Conservation (phyloP, 2,888 invertebrate genomes). For the Diarsia brunnea region DNA sequence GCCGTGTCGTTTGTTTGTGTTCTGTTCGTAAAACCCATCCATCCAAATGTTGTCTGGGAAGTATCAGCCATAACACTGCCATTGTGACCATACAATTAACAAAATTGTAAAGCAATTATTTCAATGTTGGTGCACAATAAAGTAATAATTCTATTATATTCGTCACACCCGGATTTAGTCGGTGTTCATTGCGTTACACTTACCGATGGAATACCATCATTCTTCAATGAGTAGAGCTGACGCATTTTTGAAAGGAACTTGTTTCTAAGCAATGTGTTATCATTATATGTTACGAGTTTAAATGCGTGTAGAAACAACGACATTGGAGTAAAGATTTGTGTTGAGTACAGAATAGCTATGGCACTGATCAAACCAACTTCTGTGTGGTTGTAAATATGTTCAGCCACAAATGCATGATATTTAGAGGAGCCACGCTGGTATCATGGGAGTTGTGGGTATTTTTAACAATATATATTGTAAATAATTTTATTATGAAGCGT, state of each 20-base stretch:
- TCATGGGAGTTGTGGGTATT: no score
- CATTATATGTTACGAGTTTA: no score
- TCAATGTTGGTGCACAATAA: background rate
- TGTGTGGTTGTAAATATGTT: background rate
- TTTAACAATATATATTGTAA: no score
- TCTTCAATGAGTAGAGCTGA: background rate
- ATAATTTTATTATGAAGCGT: no score
- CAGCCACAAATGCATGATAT: background rate
- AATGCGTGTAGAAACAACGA: background rate
- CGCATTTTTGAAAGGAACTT: background rate
- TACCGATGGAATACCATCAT: background rate
- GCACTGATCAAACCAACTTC: background rate
- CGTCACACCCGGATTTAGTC: background rate
- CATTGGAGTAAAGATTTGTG: background rate
- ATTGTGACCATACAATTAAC: background rate
- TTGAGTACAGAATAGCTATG: background rate
- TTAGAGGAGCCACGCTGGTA: no score
- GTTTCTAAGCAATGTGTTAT: background rate
- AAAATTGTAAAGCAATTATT: background rate
- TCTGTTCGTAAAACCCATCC: background rate
- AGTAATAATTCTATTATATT: background rate
- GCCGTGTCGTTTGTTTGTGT: background rate
- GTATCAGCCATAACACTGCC: background rate
- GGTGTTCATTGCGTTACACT: background rate
- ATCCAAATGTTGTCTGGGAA: background rate